Base-by-base conservation (phyloP, 2,113 vertebrate genomes). In the Serilophus lunatus region DNA sequence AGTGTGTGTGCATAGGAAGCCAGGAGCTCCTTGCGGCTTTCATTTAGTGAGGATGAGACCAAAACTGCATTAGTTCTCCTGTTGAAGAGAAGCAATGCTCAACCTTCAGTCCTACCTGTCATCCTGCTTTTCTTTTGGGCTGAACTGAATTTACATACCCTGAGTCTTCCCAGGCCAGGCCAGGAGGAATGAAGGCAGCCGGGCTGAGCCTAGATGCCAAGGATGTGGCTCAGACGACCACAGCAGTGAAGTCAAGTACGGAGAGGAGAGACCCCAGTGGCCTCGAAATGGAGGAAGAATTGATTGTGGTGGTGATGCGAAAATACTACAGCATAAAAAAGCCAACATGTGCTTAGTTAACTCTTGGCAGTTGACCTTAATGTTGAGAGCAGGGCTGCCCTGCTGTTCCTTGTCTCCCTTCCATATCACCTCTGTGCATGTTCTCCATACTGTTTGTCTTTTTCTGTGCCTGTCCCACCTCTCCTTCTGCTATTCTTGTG, bases 221-320 rank as follows among this genome's bases (percentile, higher is more conserved):
- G 47, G 61, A 16, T 51, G 36, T 18, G 33, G 25, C 24, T 28
- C 29, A 72, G 50, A 16, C 45, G 69, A 57, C 9, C 1, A 1
- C 1, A 2, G 12, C 3, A 4, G 3, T 25, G 22, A 50, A 72
- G 42, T 18, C 1, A 1, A 20, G 9, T 0, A 53, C 25, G 45
- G 40, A 76, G 38, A 26, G 20, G n/a, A 42, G 51, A 88, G 36
- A n/a, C 54, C n/a, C 26, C 49, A 69, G 40, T 3, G 5, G 50
- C 40, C 59, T 50, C 59, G 26, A 47, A 13, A 20, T 61, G 63
- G 23, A 86, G 19, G 15, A 70, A 63, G 77, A 72, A 88, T 22
- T 84, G 9, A 15, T 71, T 44, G 57, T 38, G 28, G 29, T n/a
- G 38, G 33, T 86, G 53, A 56, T 69, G 40, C 35, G 88, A 70